Evolutionary conservation across 2,797 vertebrate genomes (phyloP), one percentile per base, ranked within the genome.

Genomic region (Helostoma temminkii): DNA sequence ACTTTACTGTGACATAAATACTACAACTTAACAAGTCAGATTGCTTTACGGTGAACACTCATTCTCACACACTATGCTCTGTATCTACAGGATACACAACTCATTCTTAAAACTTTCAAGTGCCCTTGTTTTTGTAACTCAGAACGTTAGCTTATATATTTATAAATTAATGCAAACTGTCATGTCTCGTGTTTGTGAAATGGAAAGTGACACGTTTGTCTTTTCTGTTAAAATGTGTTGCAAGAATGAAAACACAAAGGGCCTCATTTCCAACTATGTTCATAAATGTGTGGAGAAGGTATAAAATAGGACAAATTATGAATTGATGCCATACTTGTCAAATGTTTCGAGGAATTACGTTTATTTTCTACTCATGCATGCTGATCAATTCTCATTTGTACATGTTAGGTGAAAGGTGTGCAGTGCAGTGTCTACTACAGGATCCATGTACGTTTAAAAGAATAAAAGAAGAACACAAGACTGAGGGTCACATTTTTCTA

Each of bases 111-210:
- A 28, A 21, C 21, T 34, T 64, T 69, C 1, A 78, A 84, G 81
- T 84, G 83, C 25, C 59, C 72, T 84, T 84, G 32, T 55, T 69
- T 46, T 71, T 58, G 21, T 56, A 59, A 53, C n/a, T 52, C 25
- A 26, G 21, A 66, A 52, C 19, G 3, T 32, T 61, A 54, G 43
- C 53, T 47, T 46, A 10, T 34, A 6, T 2, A 24, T 68, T 34
- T 34, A 2, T 1, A 43, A 63, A 36, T 30, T n/a, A 26, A 30
- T 52, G 18, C 39, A 79, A 68, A 68, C 26, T 22, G 21, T 56
- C 14, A 39, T 5, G 28, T 50, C 10, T 2, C 1, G 42, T 50
- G 12, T 53, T 56, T 39, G 26, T 50, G 47, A 6, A 1, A 15
- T 16, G 9, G 1, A 41, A 32, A 36, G 12, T 32, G 42, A 50